Evolutionary conservation across 2,113 vertebrate species (phyloP), one percentile per base, ranked within the genome.

Genomic region (Hyla sarda): DNA sequence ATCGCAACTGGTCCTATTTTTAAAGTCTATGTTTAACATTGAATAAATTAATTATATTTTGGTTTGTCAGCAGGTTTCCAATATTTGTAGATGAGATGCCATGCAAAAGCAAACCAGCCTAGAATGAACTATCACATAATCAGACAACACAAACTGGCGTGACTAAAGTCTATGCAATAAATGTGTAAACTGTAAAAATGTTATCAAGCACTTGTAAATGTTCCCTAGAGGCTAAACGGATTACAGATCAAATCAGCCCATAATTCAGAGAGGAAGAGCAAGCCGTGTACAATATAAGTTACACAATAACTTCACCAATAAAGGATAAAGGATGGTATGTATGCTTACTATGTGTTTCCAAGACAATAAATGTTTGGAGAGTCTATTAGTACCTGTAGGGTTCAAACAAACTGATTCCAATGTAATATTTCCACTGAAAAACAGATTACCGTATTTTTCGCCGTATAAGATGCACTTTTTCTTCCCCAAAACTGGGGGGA

Each of bases 291-390:
- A 69, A 85, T 85, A 69, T 56, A 85, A 85, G 84, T 85, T 85
- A 85, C 62, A 79, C 77, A 85, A 75, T 85, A 85, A 85, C 84
- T 54, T 71, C 32, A 60, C 12, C 41, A 77, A 79, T 85, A 79
- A 54, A 85, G 19, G 25, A 23, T 32, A 34, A 19, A 71, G 6
- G 41, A 65, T 13, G 30, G 50, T 58, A 73, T 41, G 19, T 56
- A 45, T 28, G 60, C 37, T 79, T 48, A 85, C 25, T 41, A 32
- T 48, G 34, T 84, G 82, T 62, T 84, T 76, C 76, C 54, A 62
- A 75, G 82, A 75, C 32, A 30, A n/a, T 60, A 41, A 58, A 71
- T 30, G 54, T 76, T 47, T 37, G 71, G 41, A 75, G 82, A 84
- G 48, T 50, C 37, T 65, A 62, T 34, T 47, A 12, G 21, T 79